phyloP scores from a whole-genome alignment of 2,113 vertebrate species.

The Sturnira hondurensis region DNA sequence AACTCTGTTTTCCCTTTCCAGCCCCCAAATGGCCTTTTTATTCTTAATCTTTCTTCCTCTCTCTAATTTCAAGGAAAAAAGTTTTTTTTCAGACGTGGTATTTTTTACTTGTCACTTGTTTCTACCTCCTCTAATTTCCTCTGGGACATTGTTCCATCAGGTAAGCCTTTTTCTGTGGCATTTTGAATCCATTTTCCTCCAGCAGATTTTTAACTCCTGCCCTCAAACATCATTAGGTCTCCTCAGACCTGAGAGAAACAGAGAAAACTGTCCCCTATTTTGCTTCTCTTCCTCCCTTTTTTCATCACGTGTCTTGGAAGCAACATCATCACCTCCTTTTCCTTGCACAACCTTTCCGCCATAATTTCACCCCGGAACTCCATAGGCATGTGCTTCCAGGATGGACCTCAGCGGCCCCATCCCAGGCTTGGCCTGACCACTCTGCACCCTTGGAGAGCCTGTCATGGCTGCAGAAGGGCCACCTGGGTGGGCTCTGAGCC shows the following conservation, averaged over 20 bases:
- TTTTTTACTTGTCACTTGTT: background rate
- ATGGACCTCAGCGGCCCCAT: fast-evolving
- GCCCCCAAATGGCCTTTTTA: background rate
- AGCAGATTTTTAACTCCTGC: background rate
- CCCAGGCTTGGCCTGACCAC: background rate
- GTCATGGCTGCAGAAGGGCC: background rate
- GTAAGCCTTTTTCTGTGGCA: background rate
- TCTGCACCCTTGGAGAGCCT: background rate
- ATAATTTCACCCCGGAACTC: fast-evolving
- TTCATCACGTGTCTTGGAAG: background rate
- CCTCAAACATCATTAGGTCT: background rate
- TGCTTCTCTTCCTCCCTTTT: background rate
- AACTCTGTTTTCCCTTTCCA: background rate
- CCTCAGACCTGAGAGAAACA: background rate
- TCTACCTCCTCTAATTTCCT: background rate
- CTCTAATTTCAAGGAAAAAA: background rate
- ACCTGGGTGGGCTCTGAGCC: fast-evolving
- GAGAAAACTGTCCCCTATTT: background rate
- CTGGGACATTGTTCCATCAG: background rate
- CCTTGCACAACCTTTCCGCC: background rate
- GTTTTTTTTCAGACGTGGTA: background rate
- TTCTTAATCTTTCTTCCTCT: background rate
- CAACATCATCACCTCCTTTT: background rate
- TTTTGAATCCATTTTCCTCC: background rate
- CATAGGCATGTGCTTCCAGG: fast-evolving